Conservation (phyloP, 2,113 vertebrate genomes). For the Rissa tridactyla region DNA sequence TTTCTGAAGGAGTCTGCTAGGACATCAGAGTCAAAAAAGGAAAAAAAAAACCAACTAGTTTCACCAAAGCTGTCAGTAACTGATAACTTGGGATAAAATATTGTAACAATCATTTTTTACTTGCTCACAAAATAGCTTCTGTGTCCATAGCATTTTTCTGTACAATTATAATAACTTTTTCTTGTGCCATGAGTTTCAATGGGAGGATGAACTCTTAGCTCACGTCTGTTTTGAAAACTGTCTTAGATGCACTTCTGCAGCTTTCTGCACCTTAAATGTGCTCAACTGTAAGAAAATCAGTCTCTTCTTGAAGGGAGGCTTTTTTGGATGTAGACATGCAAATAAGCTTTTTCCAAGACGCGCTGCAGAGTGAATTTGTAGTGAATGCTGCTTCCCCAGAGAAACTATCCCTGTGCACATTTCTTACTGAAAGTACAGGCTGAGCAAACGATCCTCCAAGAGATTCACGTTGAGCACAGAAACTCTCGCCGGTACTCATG, state of each 20-base stretch:
- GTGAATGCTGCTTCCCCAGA: not conserved
- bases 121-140: not conserved
- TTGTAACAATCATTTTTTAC: not conserved
- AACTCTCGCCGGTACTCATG: not conserved
- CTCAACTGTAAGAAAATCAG: not conserved
- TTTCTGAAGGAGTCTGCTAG: not conserved
- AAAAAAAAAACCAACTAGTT: not conserved
- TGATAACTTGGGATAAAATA: not conserved
- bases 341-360: not conserved
- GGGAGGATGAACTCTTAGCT: not conserved
- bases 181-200: not conserved
- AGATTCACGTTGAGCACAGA: not conserved
- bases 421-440: not conserved
- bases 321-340: not conserved
- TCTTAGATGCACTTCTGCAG: not conserved
- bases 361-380: not conserved
- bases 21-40: not conserved
- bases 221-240: not conserved
- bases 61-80: not conserved
- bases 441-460: not conserved
- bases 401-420: not conserved
- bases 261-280: not conserved
- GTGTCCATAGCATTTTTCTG: not conserved
- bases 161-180: not conserved
- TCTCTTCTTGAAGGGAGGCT: no score